Base-by-base conservation (phyloP, 1,140 invertebrate species). In the Choristoneura fumiferana region DNA sequence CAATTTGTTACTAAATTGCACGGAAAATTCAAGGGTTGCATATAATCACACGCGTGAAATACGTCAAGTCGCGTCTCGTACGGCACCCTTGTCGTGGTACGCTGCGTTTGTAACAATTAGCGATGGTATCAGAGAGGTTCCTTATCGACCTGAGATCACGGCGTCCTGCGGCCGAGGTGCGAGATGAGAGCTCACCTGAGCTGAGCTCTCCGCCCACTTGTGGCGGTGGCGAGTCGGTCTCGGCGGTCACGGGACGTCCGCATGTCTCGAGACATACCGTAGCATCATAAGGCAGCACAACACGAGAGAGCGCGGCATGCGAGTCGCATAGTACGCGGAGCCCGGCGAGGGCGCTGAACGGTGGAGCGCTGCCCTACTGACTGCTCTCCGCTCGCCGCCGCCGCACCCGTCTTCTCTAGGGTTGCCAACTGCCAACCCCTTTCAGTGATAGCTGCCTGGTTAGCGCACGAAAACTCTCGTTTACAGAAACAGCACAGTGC, bases 241-340 rank as follows among this genome's bases (percentile, higher is more conserved):
- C 66, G 67, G 76, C 67, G 75, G 59, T 87, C 77, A 86, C 78
- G 81, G 80, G 78, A 85, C 84, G 84, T 87, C 84, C 84, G 81
- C 84, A 87, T 87, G 81, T 80, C 79, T 80, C 67, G 82, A 79
- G 83, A 81, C 81, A 85, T 85, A 71, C 78, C 76, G 81, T 78
- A 85, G 78, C 82, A 87, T 87, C 84, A 87, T 87, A 87, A 86
- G 75, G 80, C 81, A 89, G 77, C 76, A 87, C 76, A 87, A 89
- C 78, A 81, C 82, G 81, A 77, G 78, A 60, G 84, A 88, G 82
- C 90, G 84, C 78, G 75, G 69, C 81, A 76, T 87, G 89, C 90
- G 90, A 78, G 70, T 77, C 58, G 78, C 80, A 85, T 83, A 77
- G 72, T 78, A 71, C 54, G 63, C 49, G 60, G 29, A 33, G 66